Evolutionary conservation across 2,888 invertebrate genomes (phyloP).

Genomic region (Diarsia brunnea): DNA sequence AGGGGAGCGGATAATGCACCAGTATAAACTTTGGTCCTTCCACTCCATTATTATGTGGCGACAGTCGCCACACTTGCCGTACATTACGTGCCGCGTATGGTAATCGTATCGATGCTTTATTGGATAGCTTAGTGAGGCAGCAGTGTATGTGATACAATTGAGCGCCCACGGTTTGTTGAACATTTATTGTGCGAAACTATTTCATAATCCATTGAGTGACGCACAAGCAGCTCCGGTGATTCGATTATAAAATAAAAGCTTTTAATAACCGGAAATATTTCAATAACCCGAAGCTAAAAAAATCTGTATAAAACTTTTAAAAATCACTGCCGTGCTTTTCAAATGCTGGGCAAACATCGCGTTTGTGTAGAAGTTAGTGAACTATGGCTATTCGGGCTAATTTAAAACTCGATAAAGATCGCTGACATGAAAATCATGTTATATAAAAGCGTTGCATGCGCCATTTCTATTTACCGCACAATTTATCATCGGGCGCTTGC

Average conservation of each 20-base stretch:
- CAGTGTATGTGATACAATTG: constrained; percentile 31
- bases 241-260: not conserved
- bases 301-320: constrained; percentile 29
- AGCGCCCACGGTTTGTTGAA: not conserved
- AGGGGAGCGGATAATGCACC: constrained; percentile 71
- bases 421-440: constrained; percentile 69
- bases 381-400: constrained; percentile 65
- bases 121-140: constrained; percentile 43
- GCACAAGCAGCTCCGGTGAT: constrained; percentile 8
- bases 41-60: constrained; percentile 65
- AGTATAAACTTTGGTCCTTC: constrained; percentile 72
- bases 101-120: constrained; percentile 59
- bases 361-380: constrained; percentile 54
- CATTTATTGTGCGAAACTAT: constrained; percentile 13
- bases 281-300: constrained; percentile 40
- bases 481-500: constrained; percentile 69
- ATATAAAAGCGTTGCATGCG: constrained; percentile 72
- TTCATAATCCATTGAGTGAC: constrained; percentile 15
- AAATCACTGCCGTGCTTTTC: constrained; percentile 31
- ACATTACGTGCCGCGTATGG: constrained; percentile 63
- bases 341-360: constrained; percentile 39
- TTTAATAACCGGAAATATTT: constrained; percentile 29
- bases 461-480: constrained; percentile 69
- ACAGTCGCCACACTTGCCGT: constrained; percentile 59
- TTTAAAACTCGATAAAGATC: constrained; percentile 66